Evolutionary conservation across 2,113 vertebrate species (phyloP).

Genomic region (Illadopsis cleaveri): DNA sequence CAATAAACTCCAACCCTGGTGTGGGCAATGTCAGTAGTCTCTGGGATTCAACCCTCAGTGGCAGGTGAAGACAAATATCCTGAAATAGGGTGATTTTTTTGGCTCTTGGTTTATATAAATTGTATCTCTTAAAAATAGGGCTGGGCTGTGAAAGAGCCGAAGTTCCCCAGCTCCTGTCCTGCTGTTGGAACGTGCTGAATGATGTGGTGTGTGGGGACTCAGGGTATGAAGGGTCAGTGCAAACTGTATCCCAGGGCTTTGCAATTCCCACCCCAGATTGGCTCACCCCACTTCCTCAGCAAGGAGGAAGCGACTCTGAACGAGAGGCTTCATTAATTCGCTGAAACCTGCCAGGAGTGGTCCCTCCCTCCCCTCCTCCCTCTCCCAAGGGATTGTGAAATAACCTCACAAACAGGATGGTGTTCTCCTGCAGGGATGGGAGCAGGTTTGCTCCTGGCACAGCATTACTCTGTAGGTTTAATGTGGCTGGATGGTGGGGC

Average conservation of each 20-base stretch:
- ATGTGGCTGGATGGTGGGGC: rapidly evolving
- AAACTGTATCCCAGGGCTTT: not conserved
- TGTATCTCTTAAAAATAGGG: not conserved
- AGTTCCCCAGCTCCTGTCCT: not conserved
- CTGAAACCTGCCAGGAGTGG: not conserved
- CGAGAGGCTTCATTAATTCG: rapidly evolving
- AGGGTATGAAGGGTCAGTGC: not conserved
- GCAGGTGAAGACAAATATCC: not conserved
- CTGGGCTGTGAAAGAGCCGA: not conserved
- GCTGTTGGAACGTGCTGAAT: rapidly evolving
- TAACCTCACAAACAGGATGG: rapidly evolving
- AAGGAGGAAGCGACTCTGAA: not conserved
- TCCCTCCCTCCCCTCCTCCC: not conserved
- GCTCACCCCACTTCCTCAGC: not conserved
- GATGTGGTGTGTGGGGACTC: rapidly evolving
- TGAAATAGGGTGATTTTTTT: rapidly evolving
- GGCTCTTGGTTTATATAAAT: not conserved
- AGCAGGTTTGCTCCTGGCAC: not conserved
- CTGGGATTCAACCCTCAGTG: not conserved
- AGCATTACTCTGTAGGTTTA: rapidly evolving
- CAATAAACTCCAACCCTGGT: rapidly evolving
- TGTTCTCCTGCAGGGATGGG: not conserved
- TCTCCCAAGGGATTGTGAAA: not conserved
- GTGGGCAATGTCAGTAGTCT: not conserved
- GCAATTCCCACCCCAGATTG: not conserved